A percentile compares a stretch with the other conserved stretches of the same genome.
Evolutionary conservation across 2,113 vertebrate genomes (phyloP).

Genomic region (Chrysemys picta): DNA sequence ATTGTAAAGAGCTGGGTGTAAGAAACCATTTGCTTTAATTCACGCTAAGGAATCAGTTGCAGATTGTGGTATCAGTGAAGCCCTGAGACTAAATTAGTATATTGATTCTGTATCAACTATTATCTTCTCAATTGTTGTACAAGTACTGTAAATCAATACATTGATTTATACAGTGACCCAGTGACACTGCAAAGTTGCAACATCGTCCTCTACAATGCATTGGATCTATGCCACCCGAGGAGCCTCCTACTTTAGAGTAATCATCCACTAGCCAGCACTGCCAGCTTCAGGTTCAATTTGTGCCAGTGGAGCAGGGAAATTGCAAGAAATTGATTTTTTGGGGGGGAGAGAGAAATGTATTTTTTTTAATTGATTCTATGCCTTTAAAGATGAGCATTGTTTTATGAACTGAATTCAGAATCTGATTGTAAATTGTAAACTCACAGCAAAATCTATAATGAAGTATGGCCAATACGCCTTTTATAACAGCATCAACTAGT

Average conservation of each 20-base stretch:
- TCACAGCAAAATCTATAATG: too few species aligned
- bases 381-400: too few species aligned
- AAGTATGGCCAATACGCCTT: too few species aligned
- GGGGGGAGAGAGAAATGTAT: too few species aligned
- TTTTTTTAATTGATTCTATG: too few species aligned
- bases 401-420: too few species aligned
- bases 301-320: background rate
- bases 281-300: background rate
- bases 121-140: background rate
- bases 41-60: background rate
- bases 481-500: too few species aligned
- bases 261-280: fast-evolving
- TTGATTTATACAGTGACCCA: background rate
- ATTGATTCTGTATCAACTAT: background rate
- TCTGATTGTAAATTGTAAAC: too few species aligned
- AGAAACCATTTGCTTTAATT: conserved; percentile 11
- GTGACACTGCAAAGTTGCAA: background rate
- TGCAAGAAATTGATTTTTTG: background rate
- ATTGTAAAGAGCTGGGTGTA: conserved; percentile 10
- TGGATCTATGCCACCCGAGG: background rate
- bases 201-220: background rate
- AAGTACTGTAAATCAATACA: background rate
- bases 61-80: background rate
- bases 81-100: background rate
- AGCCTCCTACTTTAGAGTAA: background rate